Evolutionary conservation across 1,140 invertebrate species (phyloP).

Genomic region (Arion vulgaris): DNA sequence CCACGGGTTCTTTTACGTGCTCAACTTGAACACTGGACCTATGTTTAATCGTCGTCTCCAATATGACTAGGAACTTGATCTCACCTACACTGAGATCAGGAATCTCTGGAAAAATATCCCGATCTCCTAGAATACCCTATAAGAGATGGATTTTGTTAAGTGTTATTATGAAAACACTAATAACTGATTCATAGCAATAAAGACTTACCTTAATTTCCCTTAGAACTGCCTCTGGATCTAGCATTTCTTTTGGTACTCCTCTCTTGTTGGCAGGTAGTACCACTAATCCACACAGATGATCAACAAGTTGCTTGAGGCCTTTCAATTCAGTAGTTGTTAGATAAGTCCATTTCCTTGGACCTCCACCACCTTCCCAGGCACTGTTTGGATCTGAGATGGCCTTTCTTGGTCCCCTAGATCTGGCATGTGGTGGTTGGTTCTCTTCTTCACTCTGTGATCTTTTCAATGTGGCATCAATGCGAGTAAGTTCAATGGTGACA

Average conservation of each 20-base stretch:
- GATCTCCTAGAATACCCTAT: neutral
- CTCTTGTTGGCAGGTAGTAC: conserved; percentile 89
- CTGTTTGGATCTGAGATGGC: conserved; percentile 26
- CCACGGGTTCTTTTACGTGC: too few species aligned
- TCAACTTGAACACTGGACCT: too few species aligned
- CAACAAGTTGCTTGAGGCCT: conserved; percentile 84
- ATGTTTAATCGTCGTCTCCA: too few species aligned
- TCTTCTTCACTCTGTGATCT: conserved; percentile 41
- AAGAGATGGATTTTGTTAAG: neutral
- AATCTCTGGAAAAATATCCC: too few species aligned
- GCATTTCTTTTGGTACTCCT: conserved; percentile 91
- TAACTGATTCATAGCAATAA: too few species aligned
- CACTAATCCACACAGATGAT: conserved; percentile 83
- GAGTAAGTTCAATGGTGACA: conserved; percentile 60
- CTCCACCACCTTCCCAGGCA: conserved; percentile 24
- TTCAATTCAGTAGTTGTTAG: conserved; percentile 83
- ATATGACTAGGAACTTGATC: too few species aligned
- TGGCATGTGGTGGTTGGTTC: conserved; percentile 18
- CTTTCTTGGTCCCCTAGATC: conserved; percentile 16
- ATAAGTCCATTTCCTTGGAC: conserved; percentile 58
- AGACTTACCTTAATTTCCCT: conserved; percentile 80
- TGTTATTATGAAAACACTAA: too few species aligned
- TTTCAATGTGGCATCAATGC: conserved; percentile 58
- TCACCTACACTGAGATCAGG: too few species aligned
- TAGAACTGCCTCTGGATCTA: conserved; percentile 90